Percentiles rank a stretch among this genome's conserved stretches.
These are phyloP conservation scores for Oopsacas minuta DNA, from an alignment of 37 sponge, comb jelly and placozoan genomes.

Conservation along the genomic window DNA sequence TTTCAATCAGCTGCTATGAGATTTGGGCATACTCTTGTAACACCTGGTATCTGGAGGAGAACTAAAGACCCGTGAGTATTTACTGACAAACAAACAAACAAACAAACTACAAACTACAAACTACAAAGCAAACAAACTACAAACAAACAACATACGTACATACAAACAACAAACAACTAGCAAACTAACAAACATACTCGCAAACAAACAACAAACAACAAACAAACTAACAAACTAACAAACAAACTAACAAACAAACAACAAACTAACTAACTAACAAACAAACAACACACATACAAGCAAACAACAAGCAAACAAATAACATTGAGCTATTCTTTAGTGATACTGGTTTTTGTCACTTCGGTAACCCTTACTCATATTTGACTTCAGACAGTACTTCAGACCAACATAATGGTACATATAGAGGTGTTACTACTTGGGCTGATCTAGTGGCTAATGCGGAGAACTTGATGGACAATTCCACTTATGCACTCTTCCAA, in stretches of 20 bases:
- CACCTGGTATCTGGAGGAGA: slow-evolving; percentile 77
- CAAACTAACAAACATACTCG: neutral
- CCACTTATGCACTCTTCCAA: no score
- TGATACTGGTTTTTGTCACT: neutral
- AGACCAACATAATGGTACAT: neutral
- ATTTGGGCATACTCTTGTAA: slow-evolving; percentile 85
- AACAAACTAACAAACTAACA: neutral
- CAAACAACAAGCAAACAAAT: neutral
- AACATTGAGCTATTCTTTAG: neutral
- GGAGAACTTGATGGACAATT: neutral
- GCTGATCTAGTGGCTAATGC: neutral
- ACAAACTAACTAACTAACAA: neutral
- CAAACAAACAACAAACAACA: neutral
- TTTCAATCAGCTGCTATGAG: slow-evolving; percentile 94
- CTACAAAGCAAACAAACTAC: neutral
- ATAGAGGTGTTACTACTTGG: neutral
- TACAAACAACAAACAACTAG: neutral
- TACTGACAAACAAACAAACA: no score
- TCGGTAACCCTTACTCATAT: neutral
- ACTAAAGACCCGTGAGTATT: no score
- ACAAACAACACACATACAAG: neutral
- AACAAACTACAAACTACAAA: neutral
- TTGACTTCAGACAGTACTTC: neutral
- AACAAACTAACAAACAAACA: neutral
- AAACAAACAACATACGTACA: neutral